Evolutionary conservation across 2,797 vertebrate species (phyloP).

Genomic region (Synanceia verrucosa): DNA sequence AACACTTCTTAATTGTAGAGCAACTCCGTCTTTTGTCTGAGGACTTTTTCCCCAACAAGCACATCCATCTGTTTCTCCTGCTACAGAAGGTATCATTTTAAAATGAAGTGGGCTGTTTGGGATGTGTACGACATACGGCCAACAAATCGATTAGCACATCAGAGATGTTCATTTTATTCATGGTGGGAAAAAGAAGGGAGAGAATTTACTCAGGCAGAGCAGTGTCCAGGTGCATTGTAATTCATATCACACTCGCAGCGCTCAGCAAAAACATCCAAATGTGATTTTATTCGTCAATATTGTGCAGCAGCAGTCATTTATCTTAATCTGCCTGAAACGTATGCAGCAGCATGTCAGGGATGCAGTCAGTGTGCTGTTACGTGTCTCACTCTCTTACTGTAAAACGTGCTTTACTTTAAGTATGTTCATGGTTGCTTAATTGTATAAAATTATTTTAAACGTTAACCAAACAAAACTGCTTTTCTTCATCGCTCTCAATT

Average conservation of each 20-base stretch:
- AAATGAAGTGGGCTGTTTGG: too few relatives aligned
- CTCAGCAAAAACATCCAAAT: slow-evolving; percentile 42
- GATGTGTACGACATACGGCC: too few relatives aligned
- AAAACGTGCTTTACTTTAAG: neutral
- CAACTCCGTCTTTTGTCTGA: too few relatives aligned
- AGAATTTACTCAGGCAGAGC: neutral
- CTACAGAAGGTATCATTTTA: too few relatives aligned
- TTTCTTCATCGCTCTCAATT: neutral
- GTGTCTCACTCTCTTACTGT: neutral
- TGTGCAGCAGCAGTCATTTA: neutral
- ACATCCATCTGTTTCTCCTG: too few relatives aligned
- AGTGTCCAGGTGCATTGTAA: neutral
- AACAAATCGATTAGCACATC: too few relatives aligned
- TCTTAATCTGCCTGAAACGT: slow-evolving; percentile 2
- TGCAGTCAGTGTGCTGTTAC: neutral
- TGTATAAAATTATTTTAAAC: too few relatives aligned
- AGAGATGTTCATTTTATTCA: too few relatives aligned
- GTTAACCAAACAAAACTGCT: too few relatives aligned
- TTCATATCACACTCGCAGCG: neutral
- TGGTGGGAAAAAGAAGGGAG: neutral
- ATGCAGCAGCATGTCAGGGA: neutral
- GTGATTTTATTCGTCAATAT: slow-evolving; percentile 22
- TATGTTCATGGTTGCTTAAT: too few relatives aligned
- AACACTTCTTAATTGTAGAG: too few relatives aligned
- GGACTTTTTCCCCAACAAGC: too few relatives aligned